Evolutionary conservation across 2,888 invertebrate species (phyloP).

Genomic region (Autographa gamma): DNA sequence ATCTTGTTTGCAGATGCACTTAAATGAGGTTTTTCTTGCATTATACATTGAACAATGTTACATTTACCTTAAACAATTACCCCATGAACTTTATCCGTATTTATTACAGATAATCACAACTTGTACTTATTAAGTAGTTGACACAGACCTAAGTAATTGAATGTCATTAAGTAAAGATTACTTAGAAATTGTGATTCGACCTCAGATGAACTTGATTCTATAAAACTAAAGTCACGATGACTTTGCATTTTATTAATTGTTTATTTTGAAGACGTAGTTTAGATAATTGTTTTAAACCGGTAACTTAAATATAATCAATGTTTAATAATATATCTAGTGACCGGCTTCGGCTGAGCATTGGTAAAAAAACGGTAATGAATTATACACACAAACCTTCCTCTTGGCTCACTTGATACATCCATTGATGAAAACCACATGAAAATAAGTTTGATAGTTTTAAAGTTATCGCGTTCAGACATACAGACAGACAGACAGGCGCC

Average conservation of each 20-base stretch:
- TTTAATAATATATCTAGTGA: too few species aligned
- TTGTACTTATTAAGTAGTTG: conserved; percentile 11
- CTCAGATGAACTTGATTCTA: conserved; percentile 7
- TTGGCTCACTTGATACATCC: too few species aligned
- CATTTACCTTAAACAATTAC: not conserved
- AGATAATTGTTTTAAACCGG: not conserved
- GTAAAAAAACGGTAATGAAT: too few species aligned
- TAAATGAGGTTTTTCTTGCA: not conserved
- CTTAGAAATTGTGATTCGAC: conserved; percentile 16
- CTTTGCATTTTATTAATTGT: conserved; percentile 6
- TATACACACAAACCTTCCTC: too few species aligned
- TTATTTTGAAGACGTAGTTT: not conserved
- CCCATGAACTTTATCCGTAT: not conserved
- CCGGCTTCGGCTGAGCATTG: too few species aligned
- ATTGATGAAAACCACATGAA: too few species aligned
- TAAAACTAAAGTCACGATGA: conserved; percentile 10
- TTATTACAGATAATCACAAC: conserved; percentile 5
- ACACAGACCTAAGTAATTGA: conserved; percentile 18
- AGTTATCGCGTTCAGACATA: too few species aligned
- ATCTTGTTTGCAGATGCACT: too few species aligned
- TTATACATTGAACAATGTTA: not conserved
- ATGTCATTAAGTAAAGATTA: conserved; percentile 19
- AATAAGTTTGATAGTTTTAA: too few species aligned
- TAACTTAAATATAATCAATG: too few species aligned
- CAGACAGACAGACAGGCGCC: too few species aligned